Percentiles rank a stretch among this genome's conserved stretches.
Conservation (phyloP, 2,888 invertebrate genomes). For the Pristionchus japonicus region DNA sequence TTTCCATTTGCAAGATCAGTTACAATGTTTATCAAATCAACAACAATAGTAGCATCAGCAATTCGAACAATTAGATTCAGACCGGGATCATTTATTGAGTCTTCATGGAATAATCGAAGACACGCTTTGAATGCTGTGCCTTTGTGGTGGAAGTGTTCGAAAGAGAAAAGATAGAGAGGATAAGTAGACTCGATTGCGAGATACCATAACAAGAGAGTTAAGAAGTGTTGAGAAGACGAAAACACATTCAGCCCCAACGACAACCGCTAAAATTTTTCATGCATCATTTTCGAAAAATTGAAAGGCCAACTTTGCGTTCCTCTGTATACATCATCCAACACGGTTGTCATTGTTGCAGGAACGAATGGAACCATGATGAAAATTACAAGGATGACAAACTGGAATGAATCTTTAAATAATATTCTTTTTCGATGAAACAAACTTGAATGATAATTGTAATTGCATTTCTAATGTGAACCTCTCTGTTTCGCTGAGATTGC, state of each 20-base stretch:
- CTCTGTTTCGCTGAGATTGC: background rate
- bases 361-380: background rate
- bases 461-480: background rate
- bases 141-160: background rate
- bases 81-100: no score
- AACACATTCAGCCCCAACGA: background rate
- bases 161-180: background rate
- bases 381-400: background rate
- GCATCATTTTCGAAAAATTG: no score
- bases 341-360: background rate
- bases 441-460: background rate
- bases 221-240: background rate
- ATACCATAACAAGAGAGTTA: background rate
- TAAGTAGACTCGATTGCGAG: background rate
- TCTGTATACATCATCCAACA: background rate
- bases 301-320: background rate
- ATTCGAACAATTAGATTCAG: no score
- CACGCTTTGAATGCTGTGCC: background rate
- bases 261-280: no score
- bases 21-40: no score
- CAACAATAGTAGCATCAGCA: no score
- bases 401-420: background rate
- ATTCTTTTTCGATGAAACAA: background rate
- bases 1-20: no score
- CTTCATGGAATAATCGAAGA: background rate